Evolutionary conservation across 2,888 invertebrate genomes (phyloP).

Genomic region (Adelphocoris suturalis): DNA sequence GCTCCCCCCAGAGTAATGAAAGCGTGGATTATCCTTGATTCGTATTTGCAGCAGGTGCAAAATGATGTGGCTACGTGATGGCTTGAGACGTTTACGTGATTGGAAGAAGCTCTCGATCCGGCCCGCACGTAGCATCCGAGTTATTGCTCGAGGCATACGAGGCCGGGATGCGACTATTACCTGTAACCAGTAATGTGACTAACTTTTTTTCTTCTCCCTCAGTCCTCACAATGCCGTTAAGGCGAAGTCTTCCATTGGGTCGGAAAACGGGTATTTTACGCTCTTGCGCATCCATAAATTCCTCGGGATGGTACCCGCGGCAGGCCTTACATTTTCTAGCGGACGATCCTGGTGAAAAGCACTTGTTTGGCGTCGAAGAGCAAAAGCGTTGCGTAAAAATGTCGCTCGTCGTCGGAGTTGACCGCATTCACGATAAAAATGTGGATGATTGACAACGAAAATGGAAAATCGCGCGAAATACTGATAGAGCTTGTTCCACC

Average conservation of each 20-base stretch:
- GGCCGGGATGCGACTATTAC: neutral
- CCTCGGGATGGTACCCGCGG: slow-evolving; percentile 22
- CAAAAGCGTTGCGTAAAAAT: neutral
- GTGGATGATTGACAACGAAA: slow-evolving; percentile 22
- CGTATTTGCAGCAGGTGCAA: slow-evolving; percentile 68
- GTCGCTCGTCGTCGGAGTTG: neutral
- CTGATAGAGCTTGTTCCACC: neutral
- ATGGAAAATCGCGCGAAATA: neutral
- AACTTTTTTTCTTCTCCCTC: slow-evolving; percentile 32
- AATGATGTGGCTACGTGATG: slow-evolving; percentile 63
- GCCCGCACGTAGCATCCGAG: slow-evolving; percentile 45
- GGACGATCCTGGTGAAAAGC: slow-evolving; percentile 1
- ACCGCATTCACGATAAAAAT: slow-evolving; percentile 5
- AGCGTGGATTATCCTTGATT: slow-evolving; percentile 63
- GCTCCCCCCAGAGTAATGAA: slow-evolving; percentile 16
- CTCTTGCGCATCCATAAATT: slow-evolving; percentile 47
- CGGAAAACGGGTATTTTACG: slow-evolving; percentile 46
- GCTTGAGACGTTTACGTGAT: slow-evolving; percentile 56
- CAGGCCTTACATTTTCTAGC: slow-evolving; percentile 3
- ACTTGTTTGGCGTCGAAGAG: neutral
- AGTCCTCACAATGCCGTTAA: slow-evolving; percentile 38
- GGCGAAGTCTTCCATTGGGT: slow-evolving; percentile 27
- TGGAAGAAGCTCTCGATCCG: slow-evolving; percentile 54
- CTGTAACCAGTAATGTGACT: slow-evolving; percentile 1
- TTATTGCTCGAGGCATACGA: slow-evolving; percentile 46